These are phyloP conservation scores for Microtus ochrogaster DNA, from an alignment of 2,113 vertebrate genomes.

Conservation along the genomic window DNA sequence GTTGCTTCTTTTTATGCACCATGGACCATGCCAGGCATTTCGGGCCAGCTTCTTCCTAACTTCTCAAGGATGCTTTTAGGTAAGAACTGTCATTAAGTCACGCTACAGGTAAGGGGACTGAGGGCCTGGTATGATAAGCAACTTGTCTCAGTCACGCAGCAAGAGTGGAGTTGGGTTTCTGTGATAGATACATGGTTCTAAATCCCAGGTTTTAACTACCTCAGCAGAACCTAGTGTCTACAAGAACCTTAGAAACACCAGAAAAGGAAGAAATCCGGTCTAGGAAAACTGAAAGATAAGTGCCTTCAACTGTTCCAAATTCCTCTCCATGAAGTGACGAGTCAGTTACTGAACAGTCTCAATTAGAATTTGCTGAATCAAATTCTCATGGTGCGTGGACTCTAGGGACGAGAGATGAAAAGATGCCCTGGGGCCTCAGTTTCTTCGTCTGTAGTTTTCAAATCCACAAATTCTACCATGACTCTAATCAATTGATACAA, in stretches of 20 bases:
- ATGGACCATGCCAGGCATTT: background rate
- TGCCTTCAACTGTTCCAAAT: background rate
- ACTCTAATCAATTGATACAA: background rate
- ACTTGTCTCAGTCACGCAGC: background rate
- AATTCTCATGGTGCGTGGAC: background rate
- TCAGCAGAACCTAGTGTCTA: background rate
- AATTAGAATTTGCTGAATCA: background rate
- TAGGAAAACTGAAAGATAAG: background rate
- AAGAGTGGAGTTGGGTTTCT: background rate
- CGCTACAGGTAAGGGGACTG: background rate
- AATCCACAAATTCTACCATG: background rate
- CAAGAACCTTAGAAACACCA: background rate
- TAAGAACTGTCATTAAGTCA: background rate
- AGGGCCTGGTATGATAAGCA: background rate
- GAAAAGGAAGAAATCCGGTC: background rate
- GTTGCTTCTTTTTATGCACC: background rate
- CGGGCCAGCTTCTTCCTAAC: background rate
- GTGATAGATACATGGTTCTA: background rate
- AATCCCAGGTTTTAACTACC: background rate
- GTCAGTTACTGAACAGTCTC: background rate
- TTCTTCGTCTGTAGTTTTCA: slow-evolving; percentile 32
- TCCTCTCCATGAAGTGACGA: background rate
- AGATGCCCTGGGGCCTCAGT: background rate
- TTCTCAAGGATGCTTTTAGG: background rate
- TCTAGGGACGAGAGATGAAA: background rate